phyloP scores from a whole-genome alignment of 2,797 vertebrate species.

The Ibycter americanus region DNA sequence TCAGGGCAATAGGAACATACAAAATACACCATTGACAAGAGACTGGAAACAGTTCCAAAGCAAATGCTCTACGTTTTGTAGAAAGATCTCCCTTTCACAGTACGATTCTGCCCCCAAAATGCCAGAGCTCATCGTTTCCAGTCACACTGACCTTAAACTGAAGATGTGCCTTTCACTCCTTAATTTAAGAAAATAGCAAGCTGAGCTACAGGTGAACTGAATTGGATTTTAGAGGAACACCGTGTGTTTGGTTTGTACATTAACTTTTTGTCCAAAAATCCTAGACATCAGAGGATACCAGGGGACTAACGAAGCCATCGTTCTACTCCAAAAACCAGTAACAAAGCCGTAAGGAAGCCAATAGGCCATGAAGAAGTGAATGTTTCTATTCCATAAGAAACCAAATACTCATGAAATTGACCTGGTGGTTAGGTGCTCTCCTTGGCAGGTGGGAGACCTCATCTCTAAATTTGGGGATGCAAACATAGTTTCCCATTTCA shows the following conservation, averaged over 20 bases:
- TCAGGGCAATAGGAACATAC: background rate
- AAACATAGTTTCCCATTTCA: background rate
- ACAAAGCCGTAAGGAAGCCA: background rate
- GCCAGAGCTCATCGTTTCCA: background rate
- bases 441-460: background rate
- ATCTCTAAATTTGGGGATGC: background rate
- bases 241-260: fast-evolving
- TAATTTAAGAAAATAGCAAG: background rate
- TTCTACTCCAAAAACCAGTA: background rate
- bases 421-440: background rate
- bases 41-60: background rate
- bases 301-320: background rate
- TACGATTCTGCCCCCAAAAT: background rate
- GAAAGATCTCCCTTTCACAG: background rate
- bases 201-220: background rate
- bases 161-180: background rate
- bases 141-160: background rate
- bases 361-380: background rate
- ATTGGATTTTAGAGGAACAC: background rate
- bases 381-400: background rate
- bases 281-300: background rate
- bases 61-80: background rate
- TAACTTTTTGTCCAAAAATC: background rate
- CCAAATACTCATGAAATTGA: background rate
- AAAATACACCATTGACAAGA: background rate